Percentiles rank a stretch among this genome's conserved stretches.
These are phyloP conservation scores for Brachionus calyciflorus DNA, from an alignment of 1,140 invertebrate species.

Conservation along the genomic window DNA sequence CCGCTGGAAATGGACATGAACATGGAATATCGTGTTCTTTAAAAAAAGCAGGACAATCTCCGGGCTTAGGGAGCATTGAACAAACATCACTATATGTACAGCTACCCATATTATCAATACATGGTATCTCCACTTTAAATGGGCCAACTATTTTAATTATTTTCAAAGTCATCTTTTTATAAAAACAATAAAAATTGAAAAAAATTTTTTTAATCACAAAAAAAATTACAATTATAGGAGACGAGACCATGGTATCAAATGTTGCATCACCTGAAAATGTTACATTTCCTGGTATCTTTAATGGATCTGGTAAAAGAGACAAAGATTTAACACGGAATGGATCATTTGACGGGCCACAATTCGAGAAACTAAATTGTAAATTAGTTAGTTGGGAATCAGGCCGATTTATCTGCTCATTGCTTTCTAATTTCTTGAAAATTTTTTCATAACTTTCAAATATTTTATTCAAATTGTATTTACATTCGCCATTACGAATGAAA, in stretches of 20 bases:
- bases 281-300: conserved; percentile 24
- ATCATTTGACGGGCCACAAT: conserved; percentile 24
- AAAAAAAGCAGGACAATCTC: conserved; percentile 38
- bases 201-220: neutral
- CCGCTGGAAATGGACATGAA: conserved; percentile 32
- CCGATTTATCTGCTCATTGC: neutral
- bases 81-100: conserved; percentile 45
- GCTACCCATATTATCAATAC: conserved; percentile 41
- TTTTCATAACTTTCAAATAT: neutral
- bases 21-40: conserved; percentile 33
- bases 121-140: conserved; percentile 45
- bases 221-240: conserved; percentile 17
- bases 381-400: neutral
- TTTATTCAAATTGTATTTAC: conserved; percentile 28
- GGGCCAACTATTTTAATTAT: conserved; percentile 39
- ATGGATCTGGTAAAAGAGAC: conserved; percentile 11
- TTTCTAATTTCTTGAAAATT: neutral
- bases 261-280: neutral
- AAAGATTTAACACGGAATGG: conserved; percentile 6
- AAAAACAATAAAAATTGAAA: neutral
- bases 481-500: too few relatives aligned
- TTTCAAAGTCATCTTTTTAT: conserved; percentile 14
- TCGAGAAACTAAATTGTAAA: conserved; percentile 16
- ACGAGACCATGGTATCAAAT: neutral
- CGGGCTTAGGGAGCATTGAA: neutral